Conservation (phyloP, 2,113 vertebrate genomes). For the Corythornis madagascariensis region DNA sequence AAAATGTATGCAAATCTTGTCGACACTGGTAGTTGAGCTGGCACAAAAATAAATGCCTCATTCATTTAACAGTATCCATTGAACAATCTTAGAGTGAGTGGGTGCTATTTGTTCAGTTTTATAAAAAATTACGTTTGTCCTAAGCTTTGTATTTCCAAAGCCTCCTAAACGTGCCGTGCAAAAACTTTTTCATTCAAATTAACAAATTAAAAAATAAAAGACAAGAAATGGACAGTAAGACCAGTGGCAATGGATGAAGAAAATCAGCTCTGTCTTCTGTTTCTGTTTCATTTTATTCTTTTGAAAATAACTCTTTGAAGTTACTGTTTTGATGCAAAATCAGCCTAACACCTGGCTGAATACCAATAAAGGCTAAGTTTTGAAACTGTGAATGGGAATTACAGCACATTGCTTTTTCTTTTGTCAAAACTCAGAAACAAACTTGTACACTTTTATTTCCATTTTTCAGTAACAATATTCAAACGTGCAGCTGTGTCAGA, state of each 20-base stretch:
- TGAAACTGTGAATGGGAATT: background rate
- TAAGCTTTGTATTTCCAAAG: conserved; percentile 55
- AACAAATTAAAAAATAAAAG: conserved; percentile 51
- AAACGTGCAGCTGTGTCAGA: background rate
- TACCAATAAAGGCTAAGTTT: background rate
- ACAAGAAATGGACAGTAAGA: conserved; percentile 42
- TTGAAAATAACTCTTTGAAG: conserved; percentile 17
- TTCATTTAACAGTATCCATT: conserved; percentile 77
- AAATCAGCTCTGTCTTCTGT: conserved; percentile 21
- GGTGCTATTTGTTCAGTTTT: conserved; percentile 55
- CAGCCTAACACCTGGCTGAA: background rate
- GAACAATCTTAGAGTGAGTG: conserved; percentile 65
- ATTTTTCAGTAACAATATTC: background rate
- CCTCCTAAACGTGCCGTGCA: conserved; percentile 23
- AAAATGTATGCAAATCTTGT: conserved; percentile 78
- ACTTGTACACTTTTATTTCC: background rate
- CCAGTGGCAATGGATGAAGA: background rate
- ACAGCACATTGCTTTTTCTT: background rate
- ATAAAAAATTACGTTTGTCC: conserved; percentile 66
- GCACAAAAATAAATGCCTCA: conserved; percentile 79
- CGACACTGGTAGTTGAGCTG: conserved; percentile 69
- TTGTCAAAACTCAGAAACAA: background rate
- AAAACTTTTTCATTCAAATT: conserved; percentile 54
- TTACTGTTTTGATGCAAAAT: conserved; percentile 21
- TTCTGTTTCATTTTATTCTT: background rate